Conservation (phyloP, 2,797 vertebrate species). For the Ptychadena robeensis region DNA sequence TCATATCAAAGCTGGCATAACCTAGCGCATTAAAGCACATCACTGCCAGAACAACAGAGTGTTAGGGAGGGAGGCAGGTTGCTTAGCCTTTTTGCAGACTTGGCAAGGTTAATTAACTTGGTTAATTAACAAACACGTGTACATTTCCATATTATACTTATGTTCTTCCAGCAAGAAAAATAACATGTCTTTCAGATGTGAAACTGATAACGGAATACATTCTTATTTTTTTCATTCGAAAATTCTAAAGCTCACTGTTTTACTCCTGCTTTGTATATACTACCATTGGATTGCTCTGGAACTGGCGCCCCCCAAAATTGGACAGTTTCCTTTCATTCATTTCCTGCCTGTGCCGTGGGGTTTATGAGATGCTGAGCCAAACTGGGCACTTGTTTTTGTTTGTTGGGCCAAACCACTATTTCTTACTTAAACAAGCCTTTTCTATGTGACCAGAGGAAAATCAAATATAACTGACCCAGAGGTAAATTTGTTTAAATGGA, state of each 20-base stretch:
- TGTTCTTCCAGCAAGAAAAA: slow-evolving; percentile 53
- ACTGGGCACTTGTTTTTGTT: slow-evolving; percentile 32
- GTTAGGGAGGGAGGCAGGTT: slow-evolving; percentile 51
- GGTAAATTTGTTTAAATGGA: slow-evolving; percentile 31
- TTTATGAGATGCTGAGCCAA: slow-evolving; percentile 39
- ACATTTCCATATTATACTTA: slow-evolving; percentile 63
- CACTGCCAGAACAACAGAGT: slow-evolving; percentile 56
- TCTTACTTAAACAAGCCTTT: slow-evolving; percentile 60
- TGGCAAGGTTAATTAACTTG: slow-evolving; percentile 54
- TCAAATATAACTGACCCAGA: slow-evolving; percentile 50
- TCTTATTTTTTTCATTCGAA: slow-evolving; percentile 1
- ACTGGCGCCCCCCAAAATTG: slow-evolving; percentile 45
- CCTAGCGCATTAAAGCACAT: slow-evolving; percentile 51
- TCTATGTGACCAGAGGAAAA: slow-evolving; percentile 51
- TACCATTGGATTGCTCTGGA: slow-evolving; percentile 48
- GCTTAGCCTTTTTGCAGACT: slow-evolving; percentile 52
- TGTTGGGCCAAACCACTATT: slow-evolving; percentile 60
- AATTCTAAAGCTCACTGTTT: slow-evolving; percentile 32
- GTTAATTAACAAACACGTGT: slow-evolving; percentile 63
- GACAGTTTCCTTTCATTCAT: slow-evolving; percentile 56
- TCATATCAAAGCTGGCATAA: slow-evolving; percentile 50
- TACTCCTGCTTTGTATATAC: slow-evolving; percentile 39
- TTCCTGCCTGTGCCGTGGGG: slow-evolving; percentile 46
- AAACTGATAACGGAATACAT: slow-evolving; percentile 6
- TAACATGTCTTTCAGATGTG: slow-evolving; percentile 73